Percentiles rank a stretch among this genome's conserved stretches.
Conservation (phyloP, 2,888 invertebrate species). For the Agrotis puta region DNA sequence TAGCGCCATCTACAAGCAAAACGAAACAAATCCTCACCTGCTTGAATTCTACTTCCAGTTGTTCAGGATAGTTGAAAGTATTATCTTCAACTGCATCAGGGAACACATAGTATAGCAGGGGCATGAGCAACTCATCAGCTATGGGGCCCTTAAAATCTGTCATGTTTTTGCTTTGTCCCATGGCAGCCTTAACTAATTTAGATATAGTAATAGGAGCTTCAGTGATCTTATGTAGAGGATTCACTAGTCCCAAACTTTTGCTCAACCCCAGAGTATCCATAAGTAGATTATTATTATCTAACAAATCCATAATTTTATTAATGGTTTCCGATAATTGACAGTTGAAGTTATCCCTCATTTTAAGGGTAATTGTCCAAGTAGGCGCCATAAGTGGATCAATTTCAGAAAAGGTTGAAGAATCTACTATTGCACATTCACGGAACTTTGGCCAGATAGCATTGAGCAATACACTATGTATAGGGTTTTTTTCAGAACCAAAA, state of each 20-base stretch:
- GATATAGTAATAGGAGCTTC: slow-evolving; percentile 94
- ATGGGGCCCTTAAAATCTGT: slow-evolving; percentile 94
- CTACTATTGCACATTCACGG: slow-evolving; percentile 96
- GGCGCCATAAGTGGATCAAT: slow-evolving; percentile 95
- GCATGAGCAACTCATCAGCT: slow-evolving; percentile 93
- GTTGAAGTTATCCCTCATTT: slow-evolving; percentile 93
- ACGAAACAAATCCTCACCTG: slow-evolving; percentile 70
- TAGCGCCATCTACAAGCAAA: slow-evolving; percentile 49
- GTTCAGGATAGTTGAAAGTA: slow-evolving; percentile 89
- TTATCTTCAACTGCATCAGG: slow-evolving; percentile 95
- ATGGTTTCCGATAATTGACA: slow-evolving; percentile 95
- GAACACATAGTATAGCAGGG: slow-evolving; percentile 95
- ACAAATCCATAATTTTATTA: slow-evolving; percentile 93
- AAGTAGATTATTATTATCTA: slow-evolving; percentile 87
- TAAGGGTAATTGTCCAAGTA: slow-evolving; percentile 94
- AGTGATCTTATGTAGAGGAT: slow-evolving; percentile 93
- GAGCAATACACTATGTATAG: slow-evolving; percentile 94
- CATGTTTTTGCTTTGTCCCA: slow-evolving; percentile 87
- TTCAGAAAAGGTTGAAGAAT: slow-evolving; percentile 96
- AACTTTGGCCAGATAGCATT: slow-evolving; percentile 97
- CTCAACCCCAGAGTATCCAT: slow-evolving; percentile 88
- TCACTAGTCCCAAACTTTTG: slow-evolving; percentile 87
- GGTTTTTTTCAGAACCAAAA: slow-evolving; percentile 96
- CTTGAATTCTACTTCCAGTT: slow-evolving; percentile 86
- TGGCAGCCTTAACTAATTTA: slow-evolving; percentile 89